phyloP scores from a whole-genome alignment of 2,888 invertebrate species.

The Melitaea athalia region DNA sequence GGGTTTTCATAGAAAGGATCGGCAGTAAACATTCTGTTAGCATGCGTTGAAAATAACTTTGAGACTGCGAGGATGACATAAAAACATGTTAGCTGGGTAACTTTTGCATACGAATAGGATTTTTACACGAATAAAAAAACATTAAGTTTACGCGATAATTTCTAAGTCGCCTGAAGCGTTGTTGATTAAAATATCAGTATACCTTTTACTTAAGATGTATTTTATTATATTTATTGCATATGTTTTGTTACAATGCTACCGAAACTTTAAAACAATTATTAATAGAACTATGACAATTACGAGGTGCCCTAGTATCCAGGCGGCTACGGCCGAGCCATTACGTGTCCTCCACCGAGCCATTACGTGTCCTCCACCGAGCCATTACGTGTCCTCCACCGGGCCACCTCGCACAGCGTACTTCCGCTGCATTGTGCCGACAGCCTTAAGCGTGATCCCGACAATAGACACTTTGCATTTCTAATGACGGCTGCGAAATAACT shows the following conservation, averaged over 20 bases:
- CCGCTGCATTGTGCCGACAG: constrained; percentile 15
- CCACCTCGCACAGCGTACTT: constrained; percentile 3
- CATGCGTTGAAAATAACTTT: neutral
- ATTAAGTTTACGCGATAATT: no score
- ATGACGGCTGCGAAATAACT: constrained; percentile 11
- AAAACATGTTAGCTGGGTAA: neutral
- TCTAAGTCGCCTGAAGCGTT: neutral
- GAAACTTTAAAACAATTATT: neutral
- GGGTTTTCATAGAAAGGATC: constrained; percentile 6
- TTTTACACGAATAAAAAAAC: no score
- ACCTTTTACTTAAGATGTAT: no score
- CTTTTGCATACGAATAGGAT: no score
- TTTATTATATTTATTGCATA: no score
- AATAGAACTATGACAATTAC: constrained; percentile 21
- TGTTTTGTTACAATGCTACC: neutral
- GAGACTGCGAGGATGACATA: neutral
- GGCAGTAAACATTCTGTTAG: neutral
- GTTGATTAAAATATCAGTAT: neutral
- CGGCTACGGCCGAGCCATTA: neutral
- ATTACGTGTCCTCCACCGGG: neutral
- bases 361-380: constrained; percentile 1
- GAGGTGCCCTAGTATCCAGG: constrained; percentile 32
- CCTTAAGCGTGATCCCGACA: constrained; percentile 13
- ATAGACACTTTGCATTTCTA: constrained; percentile 19
- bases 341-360: neutral